Evolutionary conservation across 2,113 vertebrate genomes (phyloP), one percentile per base, ranked within the genome.

Genomic region (Microtus richardsoni): DNA sequence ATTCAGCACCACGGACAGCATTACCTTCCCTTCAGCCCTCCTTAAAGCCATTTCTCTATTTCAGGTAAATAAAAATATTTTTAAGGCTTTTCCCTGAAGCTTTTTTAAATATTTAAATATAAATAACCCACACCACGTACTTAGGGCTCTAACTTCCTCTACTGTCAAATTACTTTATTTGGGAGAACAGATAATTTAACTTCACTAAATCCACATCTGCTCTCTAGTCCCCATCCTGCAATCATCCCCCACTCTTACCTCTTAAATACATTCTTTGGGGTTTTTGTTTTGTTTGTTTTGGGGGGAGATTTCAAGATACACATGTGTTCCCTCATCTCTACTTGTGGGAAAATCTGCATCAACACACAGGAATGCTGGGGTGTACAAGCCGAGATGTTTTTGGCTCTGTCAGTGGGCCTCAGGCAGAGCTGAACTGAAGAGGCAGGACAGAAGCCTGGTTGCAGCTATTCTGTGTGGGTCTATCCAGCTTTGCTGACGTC

Each of bases 1-100:
- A 14, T 97, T 97, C 98, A 98, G 98, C 82, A 98, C 98, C 98
- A 96, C 77, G 98, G 98, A 98, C 96, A 98, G 98, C 98, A 93
- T 89, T 88, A 44, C 16, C 71, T 0, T 33, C 79, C 7, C 71
- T 71, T n/a, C 85, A 14, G 83, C 2, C 30, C 62, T 89, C 12
- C 41, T 70, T 90, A 68, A 91, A 91, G 82, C 39, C 41, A 78
- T 82, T 71, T 70, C 54, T 75, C 54, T 78, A 90, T 86, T 94
- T 92, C 84, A 54, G 66, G 82, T 97, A 94, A 96, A 97, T 94
- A 78, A 88, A 91, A 88, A 54, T 78, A 91, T 91, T 92, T 92
- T 24, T 0, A 21, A 93, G 82, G 74, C 54, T 86, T 74, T 93
- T 77, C n/a, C 86, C 68, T 78, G 24, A 91, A 24, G 68, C 47